Base-by-base conservation (phyloP, 2,888 invertebrate genomes). In the Elysia crispata region DNA sequence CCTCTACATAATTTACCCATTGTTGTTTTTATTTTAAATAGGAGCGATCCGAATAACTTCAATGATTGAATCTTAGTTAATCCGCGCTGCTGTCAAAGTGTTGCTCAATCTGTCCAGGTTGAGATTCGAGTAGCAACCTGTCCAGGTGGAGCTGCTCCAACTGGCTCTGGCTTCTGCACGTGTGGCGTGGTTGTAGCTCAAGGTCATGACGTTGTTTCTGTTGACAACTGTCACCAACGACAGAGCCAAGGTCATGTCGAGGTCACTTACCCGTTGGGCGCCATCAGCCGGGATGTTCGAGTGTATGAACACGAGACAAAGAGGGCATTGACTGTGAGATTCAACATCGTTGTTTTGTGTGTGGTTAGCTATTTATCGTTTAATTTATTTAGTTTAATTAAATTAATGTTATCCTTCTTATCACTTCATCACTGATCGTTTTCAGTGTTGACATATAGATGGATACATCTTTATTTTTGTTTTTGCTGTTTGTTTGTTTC, bases 101-200 rank as follows among this genome's bases (percentile, higher is more conserved):
- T n/a, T n/a, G n/a, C n/a, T n/a, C n/a, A n/a, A n/a, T n/a, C n/a
- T n/a, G n/a, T 25, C 18, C 76, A 86, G 86, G 76, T 86, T 13
- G 84, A 86, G 23, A 41, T 79, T 1, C 72, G 85, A 13, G 81
- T 85, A 0, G 80, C 81, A 66, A 74, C 80, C 30, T 86, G 86
- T 74, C 54, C 57, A 13, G 76, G 79, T 11, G 50, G 62, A 15
- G 6, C 25, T 49, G 41, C 20, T 13, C 15, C 50, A 23, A 74
- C 67, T 0, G 11, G 41, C 41, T 11, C 41, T 6, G 83, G 83
- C 13, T 80, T 78, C 50, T 86, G 86, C 78, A 72, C 83, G 20
- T 86, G 86, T 75, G 86, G 86, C 31, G 75, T 86, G 33, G 83
- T 82, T 20, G 69, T 83, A 13, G 69, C 82, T 28, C 83, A 85